Percentiles rank a stretch among this genome's conserved stretches.
Conservation (phyloP, 2,113 vertebrate species). For the Psilopsiagon aurifrons region DNA sequence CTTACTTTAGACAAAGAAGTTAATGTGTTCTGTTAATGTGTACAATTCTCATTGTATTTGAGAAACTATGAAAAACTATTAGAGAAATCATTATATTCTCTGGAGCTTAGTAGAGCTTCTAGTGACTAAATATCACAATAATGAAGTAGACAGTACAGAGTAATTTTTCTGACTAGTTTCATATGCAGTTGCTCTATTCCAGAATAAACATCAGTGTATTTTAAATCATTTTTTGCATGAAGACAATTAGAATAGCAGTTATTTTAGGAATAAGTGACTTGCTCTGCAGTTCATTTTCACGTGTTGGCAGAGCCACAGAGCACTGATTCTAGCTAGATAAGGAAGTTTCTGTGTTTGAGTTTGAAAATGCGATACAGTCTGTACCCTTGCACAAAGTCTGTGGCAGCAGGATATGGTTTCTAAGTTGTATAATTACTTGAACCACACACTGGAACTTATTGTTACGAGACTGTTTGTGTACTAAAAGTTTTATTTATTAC, state of each 20-base stretch:
- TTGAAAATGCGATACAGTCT: not conserved
- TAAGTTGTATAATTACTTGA: not conserved
- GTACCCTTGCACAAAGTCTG: not conserved
- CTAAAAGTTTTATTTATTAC: not conserved
- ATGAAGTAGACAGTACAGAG: not conserved
- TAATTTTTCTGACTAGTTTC: not conserved
- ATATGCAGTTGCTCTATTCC: not conserved
- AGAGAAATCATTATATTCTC: not conserved
- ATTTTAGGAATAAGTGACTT: not conserved
- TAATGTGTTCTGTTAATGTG: not conserved
- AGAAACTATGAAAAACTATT: not conserved
- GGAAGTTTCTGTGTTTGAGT: not conserved
- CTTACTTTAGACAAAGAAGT: not conserved
- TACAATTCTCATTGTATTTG: not conserved
- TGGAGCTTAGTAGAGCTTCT: not conserved
- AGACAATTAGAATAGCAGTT: not conserved
- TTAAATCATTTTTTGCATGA: not conserved
- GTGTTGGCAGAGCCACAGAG: not conserved
- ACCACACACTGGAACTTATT: not conserved
- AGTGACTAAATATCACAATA: not conserved
- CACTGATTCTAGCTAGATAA: not conserved
- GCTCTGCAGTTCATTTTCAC: not conserved
- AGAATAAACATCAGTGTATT: not conserved
- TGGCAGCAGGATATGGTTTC: not conserved
- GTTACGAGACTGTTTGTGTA: not conserved